Conservation (phyloP, 2,113 vertebrate genomes). For the Gambusia holbrooki region DNA sequence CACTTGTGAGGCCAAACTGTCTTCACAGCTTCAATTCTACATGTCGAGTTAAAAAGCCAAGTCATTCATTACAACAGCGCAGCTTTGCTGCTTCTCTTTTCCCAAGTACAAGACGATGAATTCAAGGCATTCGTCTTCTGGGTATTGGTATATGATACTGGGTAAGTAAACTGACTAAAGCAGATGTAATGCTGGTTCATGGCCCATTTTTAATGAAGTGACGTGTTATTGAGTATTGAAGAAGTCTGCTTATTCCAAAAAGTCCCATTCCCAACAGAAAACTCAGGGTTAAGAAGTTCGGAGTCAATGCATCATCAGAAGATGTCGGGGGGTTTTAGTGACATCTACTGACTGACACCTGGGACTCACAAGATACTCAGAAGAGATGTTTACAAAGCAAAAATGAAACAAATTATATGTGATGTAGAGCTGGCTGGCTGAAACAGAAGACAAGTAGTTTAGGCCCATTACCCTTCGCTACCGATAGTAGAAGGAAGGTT, state of each 20-base stretch:
- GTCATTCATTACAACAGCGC: slow-evolving; percentile 54
- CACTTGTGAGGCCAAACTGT: slow-evolving; percentile 55
- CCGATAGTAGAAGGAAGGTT: no score
- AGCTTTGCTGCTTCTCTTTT: slow-evolving; percentile 52
- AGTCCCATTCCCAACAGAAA: slow-evolving; percentile 1
- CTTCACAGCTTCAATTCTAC: slow-evolving; percentile 45
- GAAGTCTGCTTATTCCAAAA: background rate
- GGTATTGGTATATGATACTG: slow-evolving; percentile 1
- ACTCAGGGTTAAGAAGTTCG: background rate
- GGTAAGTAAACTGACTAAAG: slow-evolving; percentile 8
- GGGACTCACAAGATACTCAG: no score
- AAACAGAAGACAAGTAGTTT: background rate
- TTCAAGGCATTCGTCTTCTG: slow-evolving; percentile 17
- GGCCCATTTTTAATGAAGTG: background rate
- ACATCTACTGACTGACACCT: slow-evolving; percentile 66
- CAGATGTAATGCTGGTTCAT: background rate
- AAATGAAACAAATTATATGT: no score
- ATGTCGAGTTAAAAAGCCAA: slow-evolving; percentile 51
- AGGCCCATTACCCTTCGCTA: no score
- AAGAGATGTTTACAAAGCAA: no score
- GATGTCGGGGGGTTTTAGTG: slow-evolving; percentile 43
- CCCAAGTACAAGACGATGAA: slow-evolving; percentile 10
- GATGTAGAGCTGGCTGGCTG: background rate
- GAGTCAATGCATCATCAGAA: slow-evolving; percentile 8
- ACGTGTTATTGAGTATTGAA: background rate